phyloP scores from a whole-genome alignment of 2,888 invertebrate genomes.

The Drosophila putrida region DNA sequence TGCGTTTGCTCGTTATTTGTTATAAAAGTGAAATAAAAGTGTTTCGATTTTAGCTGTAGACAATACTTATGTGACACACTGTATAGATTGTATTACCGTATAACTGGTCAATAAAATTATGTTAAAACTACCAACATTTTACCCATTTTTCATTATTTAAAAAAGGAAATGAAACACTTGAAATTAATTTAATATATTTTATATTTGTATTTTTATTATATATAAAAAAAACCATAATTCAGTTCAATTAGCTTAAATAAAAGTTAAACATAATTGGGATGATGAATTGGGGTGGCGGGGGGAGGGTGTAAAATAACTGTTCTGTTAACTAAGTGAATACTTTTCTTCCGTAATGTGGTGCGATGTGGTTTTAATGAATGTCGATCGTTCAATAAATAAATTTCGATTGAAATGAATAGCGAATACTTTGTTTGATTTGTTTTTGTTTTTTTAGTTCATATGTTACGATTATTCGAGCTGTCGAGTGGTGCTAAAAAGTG shows the following conservation, averaged over 20 bases:
- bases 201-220: slow-evolving; percentile 22
- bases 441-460: background rate
- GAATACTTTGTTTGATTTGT: slow-evolving; percentile 41
- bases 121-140: slow-evolving; percentile 1
- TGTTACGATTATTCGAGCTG: slow-evolving; percentile 29
- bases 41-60: slow-evolving; percentile 51
- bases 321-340: slow-evolving; percentile 63
- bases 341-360: slow-evolving; percentile 28
- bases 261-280: slow-evolving; percentile 44
- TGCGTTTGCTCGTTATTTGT: slow-evolving; percentile 68
- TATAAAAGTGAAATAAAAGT: slow-evolving; percentile 34
- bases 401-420: slow-evolving; percentile 39
- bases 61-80: slow-evolving; percentile 35
- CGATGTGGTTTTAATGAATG: slow-evolving; percentile 27
- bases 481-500: slow-evolving; percentile 28
- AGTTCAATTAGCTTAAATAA: slow-evolving; percentile 72
- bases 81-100: slow-evolving; percentile 44
- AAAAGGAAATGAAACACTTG: slow-evolving; percentile 34
- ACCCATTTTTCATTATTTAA: background rate
- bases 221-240: slow-evolving; percentile 62
- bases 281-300: too few species aligned
- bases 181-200: slow-evolving; percentile 39
- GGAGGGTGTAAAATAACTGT: slow-evolving; percentile 51
- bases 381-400: slow-evolving; percentile 59
- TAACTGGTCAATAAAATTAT: slow-evolving; percentile 44